Base-by-base conservation (phyloP, 2,797 vertebrate genomes). In the Xenopus petersii region DNA sequence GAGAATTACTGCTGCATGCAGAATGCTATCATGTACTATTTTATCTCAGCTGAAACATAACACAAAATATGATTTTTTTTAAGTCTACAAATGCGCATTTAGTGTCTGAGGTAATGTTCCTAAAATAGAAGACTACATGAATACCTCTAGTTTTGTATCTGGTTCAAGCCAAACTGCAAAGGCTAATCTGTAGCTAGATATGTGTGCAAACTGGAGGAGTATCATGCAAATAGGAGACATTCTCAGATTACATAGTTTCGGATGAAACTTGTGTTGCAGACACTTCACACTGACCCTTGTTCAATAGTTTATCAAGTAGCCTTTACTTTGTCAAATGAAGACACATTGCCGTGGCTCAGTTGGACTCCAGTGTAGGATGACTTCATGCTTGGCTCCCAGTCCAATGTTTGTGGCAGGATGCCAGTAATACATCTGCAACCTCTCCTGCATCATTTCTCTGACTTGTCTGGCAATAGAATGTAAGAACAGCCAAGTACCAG, bases 271-370 rank as follows among this genome's bases (percentile, higher is more conserved):
- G 48, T 71, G 63, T 46, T 58, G 82, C 82, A 84, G 82, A 80
- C 83, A 81, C 71, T 75, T 84, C 75, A 64, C 64, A 66, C 33
- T 33, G 48, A 42, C 74, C 61, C 64, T 68, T 42, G 0, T 74
- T 86, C 80, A 80, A 67, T 67, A 85, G 84, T 88, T 89, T 91
- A 90, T 90, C 89, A 71, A 84, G 84, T 87, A 86, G 84, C 81
- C 88, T 86, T 88, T 88, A 83, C 88, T 91, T 91, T 90, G 88
- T 92, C 88, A 92, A 90, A 93, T 92, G 88, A 91, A 93, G 91
- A 89, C 86, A 83, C 86, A 87, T 83, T 82, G 87, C 87, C 84
- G 85, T 82, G 89, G 89, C 92, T 92, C 89, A 91, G 89, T 85
- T 82, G 88, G 87, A 88, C 90, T 89, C 82, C 84, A 88, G 86